These are phyloP conservation scores for Dasyprocta punctata DNA, from an alignment of 2,113 vertebrate species.

Conservation along the genomic window DNA sequence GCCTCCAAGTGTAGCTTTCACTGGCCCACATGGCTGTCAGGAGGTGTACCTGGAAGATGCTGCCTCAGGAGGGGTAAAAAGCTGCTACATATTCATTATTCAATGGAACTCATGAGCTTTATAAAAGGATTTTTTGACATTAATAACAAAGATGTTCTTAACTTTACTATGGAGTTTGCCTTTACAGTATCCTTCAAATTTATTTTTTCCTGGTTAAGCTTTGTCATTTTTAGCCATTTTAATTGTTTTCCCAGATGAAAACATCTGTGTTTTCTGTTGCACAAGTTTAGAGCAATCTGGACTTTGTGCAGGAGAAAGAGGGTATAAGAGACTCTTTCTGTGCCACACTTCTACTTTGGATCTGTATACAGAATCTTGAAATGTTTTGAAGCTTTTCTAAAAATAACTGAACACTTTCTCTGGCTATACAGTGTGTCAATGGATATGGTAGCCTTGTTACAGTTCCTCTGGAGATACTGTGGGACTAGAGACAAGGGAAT, in stretches of 20 bases:
- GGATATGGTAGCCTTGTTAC: not conserved
- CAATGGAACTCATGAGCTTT: slow-evolving; percentile 63
- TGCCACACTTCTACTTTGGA: not conserved
- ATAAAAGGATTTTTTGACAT: slow-evolving; percentile 61
- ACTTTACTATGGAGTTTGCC: slow-evolving; percentile 50
- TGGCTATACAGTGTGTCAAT: not conserved
- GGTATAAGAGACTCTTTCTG: not conserved
- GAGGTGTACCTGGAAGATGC: slow-evolving; percentile 45
- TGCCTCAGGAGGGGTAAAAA: slow-evolving; percentile 50
- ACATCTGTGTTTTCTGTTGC: slow-evolving; percentile 23
- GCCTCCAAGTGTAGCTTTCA: slow-evolving; percentile 50
- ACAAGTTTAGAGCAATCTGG: slow-evolving; percentile 39
- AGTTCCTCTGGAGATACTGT: not conserved
- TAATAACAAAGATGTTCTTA: slow-evolving; percentile 65
- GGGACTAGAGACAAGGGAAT: not conserved
- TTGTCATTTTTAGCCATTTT: slow-evolving; percentile 58
- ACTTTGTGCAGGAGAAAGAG: slow-evolving; percentile 13
- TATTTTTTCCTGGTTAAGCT: slow-evolving; percentile 47
- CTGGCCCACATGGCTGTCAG: slow-evolving; percentile 43
- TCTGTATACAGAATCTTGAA: not conserved
- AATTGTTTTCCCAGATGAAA: not conserved
- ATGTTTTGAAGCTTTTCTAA: not conserved
- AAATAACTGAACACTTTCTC: not conserved
- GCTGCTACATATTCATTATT: not conserved
- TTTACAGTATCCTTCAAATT: slow-evolving; percentile 56